phyloP scores from a whole-genome alignment of 1,140 invertebrate species.

The Tetramorium simillimum region DNA sequence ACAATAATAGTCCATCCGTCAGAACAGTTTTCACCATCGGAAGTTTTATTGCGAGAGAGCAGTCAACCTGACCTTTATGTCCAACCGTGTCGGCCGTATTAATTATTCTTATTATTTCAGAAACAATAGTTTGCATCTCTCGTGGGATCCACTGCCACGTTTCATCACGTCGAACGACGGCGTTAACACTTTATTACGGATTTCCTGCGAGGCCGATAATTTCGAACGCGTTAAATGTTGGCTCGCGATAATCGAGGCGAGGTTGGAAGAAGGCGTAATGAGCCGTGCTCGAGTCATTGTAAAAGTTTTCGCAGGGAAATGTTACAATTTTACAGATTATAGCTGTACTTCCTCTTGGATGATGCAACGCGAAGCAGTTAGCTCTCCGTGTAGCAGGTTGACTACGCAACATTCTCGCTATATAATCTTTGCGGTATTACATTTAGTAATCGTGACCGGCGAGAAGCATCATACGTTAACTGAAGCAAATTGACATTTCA shows the following conservation, averaged over 20 bases:
- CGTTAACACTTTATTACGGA: neutral
- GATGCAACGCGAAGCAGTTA: neutral
- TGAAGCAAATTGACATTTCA: slow-evolving; percentile 29
- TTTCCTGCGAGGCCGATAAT: neutral
- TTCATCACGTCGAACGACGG: neutral
- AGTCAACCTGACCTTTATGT: neutral
- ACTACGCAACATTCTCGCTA: slow-evolving; percentile 11
- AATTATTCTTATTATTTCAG: slow-evolving; percentile 11
- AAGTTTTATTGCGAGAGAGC: neutral
- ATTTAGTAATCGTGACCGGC: slow-evolving; percentile 23
- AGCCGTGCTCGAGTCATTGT: neutral
- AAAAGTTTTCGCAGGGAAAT: slow-evolving; percentile 25
- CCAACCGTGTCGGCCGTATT: neutral
- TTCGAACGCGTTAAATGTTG: neutral
- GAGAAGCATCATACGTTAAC: slow-evolving; percentile 8
- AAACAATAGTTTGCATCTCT: neutral
- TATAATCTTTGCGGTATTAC: slow-evolving; percentile 40
- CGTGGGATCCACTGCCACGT: neutral
- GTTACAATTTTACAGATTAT: slow-evolving; percentile 22
- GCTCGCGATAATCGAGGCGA: neutral
- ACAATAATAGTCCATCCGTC: neutral
- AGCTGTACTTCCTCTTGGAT: slow-evolving; percentile 18
- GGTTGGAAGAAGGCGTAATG: neutral
- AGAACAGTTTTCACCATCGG: neutral
- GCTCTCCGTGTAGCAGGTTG: slow-evolving; percentile 10